Evolutionary conservation across 2,888 invertebrate species (phyloP), one percentile per base, ranked within the genome.

Genomic region (Diarsia rubi): DNA sequence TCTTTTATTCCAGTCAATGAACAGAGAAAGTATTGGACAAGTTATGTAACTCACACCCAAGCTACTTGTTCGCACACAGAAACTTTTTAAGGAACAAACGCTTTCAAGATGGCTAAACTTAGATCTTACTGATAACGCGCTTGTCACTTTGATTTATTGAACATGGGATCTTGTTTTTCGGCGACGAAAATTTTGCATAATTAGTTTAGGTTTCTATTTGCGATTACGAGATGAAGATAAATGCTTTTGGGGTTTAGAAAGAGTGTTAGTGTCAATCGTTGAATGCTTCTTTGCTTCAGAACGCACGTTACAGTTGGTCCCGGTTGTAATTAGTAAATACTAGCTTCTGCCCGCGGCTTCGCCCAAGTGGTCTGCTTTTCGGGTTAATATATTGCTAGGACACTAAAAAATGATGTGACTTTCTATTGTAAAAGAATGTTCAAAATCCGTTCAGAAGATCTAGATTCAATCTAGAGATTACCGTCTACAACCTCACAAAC

Each of bases 111-210:
- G 67, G 83, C 67, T 83, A 37, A 80, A 79, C 79, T 79, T 70
- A 67, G 69, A 75, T 80, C 64, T 68, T 64, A 14, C 62, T 63
- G 67, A 75, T 75, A 83, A 79, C 62, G 27, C 80, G 47, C 14
- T 66, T 69, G 69, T 80, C 73, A 83, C 49, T 79, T 79, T 74
- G 74, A 81, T 79, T 81, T 79, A 81, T 81, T 67, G 83, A 83
- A 79, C 67, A 24, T 49, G 44, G 49, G 44, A 68, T 78, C 69
- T 78, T 78, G 79, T 83, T 78, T 82, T 82, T 80, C 31, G 49
- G 54, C 37, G 65, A 65, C 49, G 72, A 47, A 27, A 27, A 47
- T 74, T 64, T 74, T 57, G 64, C 66, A 74, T 83, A 81, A 83
- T 83, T 79, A 68, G 60, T 37, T 54, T 27, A 47, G 37, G 21